A percentile compares a stretch with the other conserved stretches of the same genome.
These are phyloP conservation scores for Drosophila birchii DNA, from an alignment of 2,888 invertebrate species.

Conservation along the genomic window DNA sequence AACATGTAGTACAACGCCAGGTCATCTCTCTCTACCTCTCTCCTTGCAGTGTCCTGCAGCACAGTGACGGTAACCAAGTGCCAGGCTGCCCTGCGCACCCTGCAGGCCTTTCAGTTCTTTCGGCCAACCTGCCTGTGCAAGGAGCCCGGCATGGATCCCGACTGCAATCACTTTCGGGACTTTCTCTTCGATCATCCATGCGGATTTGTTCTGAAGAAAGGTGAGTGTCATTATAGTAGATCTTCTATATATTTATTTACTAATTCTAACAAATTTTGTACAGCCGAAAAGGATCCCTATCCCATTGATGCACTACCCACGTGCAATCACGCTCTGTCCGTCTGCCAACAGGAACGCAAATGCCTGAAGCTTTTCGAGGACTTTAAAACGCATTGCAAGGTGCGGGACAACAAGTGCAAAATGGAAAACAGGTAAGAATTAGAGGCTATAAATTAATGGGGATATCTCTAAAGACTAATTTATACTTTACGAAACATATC, in stretches of 20 bases:
- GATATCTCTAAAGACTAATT: no score
- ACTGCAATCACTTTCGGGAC: conserved; percentile 96
- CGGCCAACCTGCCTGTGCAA: conserved; percentile 96
- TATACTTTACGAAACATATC: no score
- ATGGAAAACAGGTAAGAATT: conserved; percentile 93
- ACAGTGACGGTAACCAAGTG: conserved; percentile 97
- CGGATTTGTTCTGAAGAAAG: conserved; percentile 95
- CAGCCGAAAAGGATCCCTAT: conserved; percentile 93
- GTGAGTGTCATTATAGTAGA: conserved; percentile 85
- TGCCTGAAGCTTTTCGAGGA: conserved; percentile 93
- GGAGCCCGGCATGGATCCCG: conserved; percentile 95
- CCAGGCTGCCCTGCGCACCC: conserved; percentile 94
- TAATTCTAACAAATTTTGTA: no score
- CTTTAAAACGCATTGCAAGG: conserved; percentile 94
- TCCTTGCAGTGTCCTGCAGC: conserved; percentile 93
- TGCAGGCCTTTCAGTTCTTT: conserved; percentile 96
- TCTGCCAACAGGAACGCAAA: conserved; percentile 92
- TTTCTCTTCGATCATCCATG: conserved; percentile 97
- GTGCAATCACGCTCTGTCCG: conserved; percentile 94
- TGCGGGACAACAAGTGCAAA: conserved; percentile 93
- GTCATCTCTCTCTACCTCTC: background rate
- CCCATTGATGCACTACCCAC: conserved; percentile 95
- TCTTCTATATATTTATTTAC: background rate
- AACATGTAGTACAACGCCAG: conserved; percentile 12
- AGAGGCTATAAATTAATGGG: background rate